Percentiles rank a stretch among this genome's conserved stretches.
phyloP scores from a whole-genome alignment of 1,140 invertebrate genomes.

The Daktulosphaira vitifoliae region DNA sequence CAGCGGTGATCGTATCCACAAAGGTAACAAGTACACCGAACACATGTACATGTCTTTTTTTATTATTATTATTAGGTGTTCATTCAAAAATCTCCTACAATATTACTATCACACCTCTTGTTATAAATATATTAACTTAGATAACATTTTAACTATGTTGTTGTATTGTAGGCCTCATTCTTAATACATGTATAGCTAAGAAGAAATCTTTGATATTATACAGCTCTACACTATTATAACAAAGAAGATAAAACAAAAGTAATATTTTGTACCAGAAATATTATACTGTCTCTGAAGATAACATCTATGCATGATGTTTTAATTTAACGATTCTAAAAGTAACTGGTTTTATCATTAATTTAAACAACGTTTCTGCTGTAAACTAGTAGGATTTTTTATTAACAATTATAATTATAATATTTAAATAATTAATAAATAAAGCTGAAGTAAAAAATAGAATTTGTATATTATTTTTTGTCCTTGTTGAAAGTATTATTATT shows the following conservation, averaged over 20 bases:
- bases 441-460: too few relatives aligned
- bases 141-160: too few relatives aligned
- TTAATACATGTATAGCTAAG: too few relatives aligned
- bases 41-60: not conserved
- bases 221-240: not conserved
- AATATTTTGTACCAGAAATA: conserved; percentile 23
- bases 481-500: too few relatives aligned
- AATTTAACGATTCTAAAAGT: conserved; percentile 24
- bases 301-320: conserved; percentile 29
- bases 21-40: conserved; percentile 19
- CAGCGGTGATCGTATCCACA: conserved; percentile 24
- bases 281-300: not conserved
- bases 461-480: too few relatives aligned
- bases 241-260: not conserved
- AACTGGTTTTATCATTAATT: conserved; percentile 27
- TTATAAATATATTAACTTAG: too few relatives aligned
- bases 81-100: conserved; percentile 18
- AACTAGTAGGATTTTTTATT: too few relatives aligned
- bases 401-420: too few relatives aligned
- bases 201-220: too few relatives aligned
- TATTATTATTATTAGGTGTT: not conserved
- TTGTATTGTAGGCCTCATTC: conserved; percentile 17
- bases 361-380: too few relatives aligned
- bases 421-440: too few relatives aligned
- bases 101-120: conserved; percentile 26